Conservation (phyloP, 1,140 invertebrate genomes). For the Pteromalus puparum region DNA sequence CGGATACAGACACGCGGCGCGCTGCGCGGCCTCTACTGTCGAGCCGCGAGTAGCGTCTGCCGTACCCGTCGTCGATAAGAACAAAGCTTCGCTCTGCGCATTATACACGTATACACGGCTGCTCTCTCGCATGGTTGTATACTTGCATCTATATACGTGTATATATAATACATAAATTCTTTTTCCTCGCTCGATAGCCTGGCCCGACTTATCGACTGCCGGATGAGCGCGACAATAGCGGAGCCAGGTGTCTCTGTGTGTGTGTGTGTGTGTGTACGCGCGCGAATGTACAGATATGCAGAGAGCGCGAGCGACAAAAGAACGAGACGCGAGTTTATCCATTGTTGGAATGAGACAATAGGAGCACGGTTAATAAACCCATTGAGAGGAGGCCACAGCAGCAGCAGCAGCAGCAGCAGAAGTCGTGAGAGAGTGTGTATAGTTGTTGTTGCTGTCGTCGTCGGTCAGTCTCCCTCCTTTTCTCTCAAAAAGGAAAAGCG, state of each 20-base stretch:
- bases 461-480: neutral
- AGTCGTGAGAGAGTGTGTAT: neutral
- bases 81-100: slow-evolving; percentile 20
- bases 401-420: neutral
- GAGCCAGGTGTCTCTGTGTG: neutral
- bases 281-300: neutral
- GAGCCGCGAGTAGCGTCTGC: neutral
- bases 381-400: neutral
- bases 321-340: neutral
- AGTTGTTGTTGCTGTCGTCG: neutral
- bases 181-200: slow-evolving; percentile 13
- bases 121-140: neutral
- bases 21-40: neutral
- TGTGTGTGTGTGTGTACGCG: neutral
- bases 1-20: neutral
- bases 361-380: slow-evolving; percentile 27
- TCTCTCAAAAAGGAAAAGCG: neutral
- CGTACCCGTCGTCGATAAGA: slow-evolving; percentile 48
- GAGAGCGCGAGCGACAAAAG: neutral
- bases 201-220: slow-evolving; percentile 45
- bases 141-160: neutral
- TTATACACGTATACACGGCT: neutral
- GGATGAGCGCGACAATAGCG: slow-evolving; percentile 5
- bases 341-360: slow-evolving; percentile 38
- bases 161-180: neutral